phyloP scores from a whole-genome alignment of 2,797 vertebrate genomes.

The Pangasius macronema region DNA sequence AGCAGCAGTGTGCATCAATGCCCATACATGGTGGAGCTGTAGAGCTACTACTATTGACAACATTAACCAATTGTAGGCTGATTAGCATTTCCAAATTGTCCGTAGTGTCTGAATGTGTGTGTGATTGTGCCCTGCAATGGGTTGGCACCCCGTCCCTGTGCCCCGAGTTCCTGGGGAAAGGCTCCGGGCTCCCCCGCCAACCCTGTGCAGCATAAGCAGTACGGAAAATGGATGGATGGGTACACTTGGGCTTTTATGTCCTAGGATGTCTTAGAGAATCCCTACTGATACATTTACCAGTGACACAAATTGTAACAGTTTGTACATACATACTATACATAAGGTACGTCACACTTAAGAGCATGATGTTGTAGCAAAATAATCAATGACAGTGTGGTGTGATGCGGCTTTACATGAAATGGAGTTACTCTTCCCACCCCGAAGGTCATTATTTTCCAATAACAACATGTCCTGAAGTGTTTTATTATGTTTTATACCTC shows the following conservation, averaged over 20 bases:
- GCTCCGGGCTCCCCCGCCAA: too few species aligned
- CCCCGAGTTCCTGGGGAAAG: too few species aligned
- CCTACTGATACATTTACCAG: background rate
- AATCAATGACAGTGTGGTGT: background rate
- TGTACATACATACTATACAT: background rate
- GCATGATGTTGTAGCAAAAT: background rate
- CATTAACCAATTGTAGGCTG: background rate
- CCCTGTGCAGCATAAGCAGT: too few species aligned
- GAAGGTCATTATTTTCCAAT: too few species aligned
- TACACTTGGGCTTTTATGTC: background rate
- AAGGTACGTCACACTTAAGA: background rate
- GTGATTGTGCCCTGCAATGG: too few species aligned
- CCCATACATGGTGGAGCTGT: background rate
- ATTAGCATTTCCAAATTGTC: too few species aligned
- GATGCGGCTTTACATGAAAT: background rate
- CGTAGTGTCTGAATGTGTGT: too few species aligned
- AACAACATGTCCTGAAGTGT: background rate
- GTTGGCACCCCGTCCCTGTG: too few species aligned
- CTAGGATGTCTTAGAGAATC: background rate
- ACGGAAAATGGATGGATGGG: too few species aligned
- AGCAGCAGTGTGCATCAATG: background rate
- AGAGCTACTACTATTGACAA: background rate
- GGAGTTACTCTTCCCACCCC: background rate
- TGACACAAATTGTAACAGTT: background rate
- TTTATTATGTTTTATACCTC: background rate